phyloP scores from a whole-genome alignment of 2,113 vertebrate species.

The Oostethus manadensis region DNA sequence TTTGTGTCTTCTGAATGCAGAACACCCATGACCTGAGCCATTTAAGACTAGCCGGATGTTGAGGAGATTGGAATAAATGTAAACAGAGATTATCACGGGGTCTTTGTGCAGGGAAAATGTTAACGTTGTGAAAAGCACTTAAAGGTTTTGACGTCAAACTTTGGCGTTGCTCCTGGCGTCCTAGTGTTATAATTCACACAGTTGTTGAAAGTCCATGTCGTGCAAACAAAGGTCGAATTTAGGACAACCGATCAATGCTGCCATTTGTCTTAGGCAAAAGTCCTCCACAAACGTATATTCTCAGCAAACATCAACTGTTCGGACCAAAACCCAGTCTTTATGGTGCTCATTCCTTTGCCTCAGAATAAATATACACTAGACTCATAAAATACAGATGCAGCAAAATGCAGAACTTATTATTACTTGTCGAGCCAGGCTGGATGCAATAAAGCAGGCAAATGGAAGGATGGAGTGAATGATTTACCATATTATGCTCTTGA shows the following conservation, averaged over 20 bases:
- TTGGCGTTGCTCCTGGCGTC: background rate
- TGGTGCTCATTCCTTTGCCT: background rate
- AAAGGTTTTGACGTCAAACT: background rate
- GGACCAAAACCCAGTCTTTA: background rate
- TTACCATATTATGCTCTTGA: constrained; percentile 21
- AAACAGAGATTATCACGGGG: background rate
- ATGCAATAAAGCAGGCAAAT: constrained; percentile 26
- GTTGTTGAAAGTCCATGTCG: background rate
- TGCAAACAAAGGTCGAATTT: constrained; percentile 9
- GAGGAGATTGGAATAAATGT: background rate
- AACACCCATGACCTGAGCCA: background rate
- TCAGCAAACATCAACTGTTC: background rate
- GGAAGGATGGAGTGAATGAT: background rate
- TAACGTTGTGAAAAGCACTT: background rate
- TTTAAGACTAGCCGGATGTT: background rate
- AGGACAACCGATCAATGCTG: constrained; percentile 6
- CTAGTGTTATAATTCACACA: constrained; percentile 9
- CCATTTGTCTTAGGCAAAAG: background rate
- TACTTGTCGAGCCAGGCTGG: constrained; percentile 14
- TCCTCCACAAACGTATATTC: background rate
- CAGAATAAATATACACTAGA: constrained; percentile 1
- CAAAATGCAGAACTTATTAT: constrained; percentile 20
- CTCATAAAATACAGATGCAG: constrained; percentile 11
- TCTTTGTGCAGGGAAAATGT: background rate
- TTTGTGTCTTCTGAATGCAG: background rate